Conservation (phyloP, 2,113 vertebrate genomes). For the Blennius ocellaris region DNA sequence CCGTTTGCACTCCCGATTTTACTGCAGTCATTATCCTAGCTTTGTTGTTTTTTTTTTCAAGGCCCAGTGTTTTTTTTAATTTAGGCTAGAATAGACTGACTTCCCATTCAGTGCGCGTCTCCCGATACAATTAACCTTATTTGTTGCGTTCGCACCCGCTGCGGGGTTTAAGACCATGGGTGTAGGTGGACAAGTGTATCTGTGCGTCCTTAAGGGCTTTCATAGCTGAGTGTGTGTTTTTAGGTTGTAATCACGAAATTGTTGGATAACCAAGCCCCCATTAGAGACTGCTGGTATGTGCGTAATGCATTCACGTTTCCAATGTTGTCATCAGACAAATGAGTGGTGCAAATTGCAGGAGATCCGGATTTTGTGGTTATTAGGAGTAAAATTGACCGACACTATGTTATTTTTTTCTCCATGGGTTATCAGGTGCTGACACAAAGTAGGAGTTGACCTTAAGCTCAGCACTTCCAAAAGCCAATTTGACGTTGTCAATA, state of each 20-base stretch:
- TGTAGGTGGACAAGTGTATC: not conserved
- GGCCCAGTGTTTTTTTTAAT: constrained; percentile 34
- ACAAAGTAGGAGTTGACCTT: constrained; percentile 1
- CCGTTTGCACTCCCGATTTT: constrained; percentile 10
- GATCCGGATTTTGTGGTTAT: not conserved
- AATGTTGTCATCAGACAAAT: constrained; percentile 12
- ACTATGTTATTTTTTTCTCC: not conserved
- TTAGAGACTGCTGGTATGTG: constrained; percentile 25
- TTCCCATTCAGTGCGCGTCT: not conserved
- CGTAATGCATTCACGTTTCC: constrained; percentile 24
- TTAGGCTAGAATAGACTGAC: constrained; percentile 30
- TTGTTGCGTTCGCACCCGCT: not conserved
- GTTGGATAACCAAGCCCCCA: constrained; percentile 17
- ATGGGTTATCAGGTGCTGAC: constrained; percentile 2
- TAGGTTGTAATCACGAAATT: constrained; percentile 31
- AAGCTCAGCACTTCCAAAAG: not conserved
- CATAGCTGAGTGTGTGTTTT: not conserved
- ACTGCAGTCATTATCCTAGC: constrained; percentile 46
- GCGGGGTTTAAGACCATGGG: not conserved
- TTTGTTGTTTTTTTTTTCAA: constrained; percentile 5
- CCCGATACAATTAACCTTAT: constrained; percentile 27
- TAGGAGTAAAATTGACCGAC: not conserved
- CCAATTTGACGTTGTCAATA: not conserved
- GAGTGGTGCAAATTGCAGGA: not conserved
- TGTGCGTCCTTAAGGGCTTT: not conserved